Conservation (phyloP, 2,113 vertebrate species). For the Nannobrachium achirus region DNA sequence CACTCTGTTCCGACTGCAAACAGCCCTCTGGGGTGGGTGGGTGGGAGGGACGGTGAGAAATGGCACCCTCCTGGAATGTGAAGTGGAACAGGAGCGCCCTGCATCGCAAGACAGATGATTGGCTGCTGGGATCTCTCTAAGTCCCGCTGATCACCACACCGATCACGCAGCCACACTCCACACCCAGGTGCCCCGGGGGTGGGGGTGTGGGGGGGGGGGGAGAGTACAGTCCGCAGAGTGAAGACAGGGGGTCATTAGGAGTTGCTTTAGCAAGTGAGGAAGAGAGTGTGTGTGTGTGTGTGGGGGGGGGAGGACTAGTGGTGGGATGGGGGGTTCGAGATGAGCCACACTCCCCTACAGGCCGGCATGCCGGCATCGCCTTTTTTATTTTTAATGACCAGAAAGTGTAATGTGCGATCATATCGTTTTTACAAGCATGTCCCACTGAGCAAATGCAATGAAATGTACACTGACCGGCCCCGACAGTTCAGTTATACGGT, state of each 20-base stretch:
- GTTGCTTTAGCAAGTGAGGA: constrained; percentile 18
- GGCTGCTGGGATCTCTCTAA: constrained; percentile 65
- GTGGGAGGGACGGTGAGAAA: constrained; percentile 59
- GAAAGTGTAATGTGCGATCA: too few species aligned
- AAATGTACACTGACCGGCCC: too few species aligned
- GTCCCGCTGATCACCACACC: constrained; percentile 70
- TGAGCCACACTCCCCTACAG: too few species aligned
- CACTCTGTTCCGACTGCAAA: constrained; percentile 61
- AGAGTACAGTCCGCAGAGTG: constrained; percentile 44
- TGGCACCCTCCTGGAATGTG: constrained; percentile 63
- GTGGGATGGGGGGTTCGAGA: too few species aligned
- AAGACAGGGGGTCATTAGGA: constrained; percentile 63
- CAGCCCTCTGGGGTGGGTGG: constrained; percentile 41
- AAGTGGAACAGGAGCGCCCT: constrained; percentile 55
- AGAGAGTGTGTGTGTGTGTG: neutral
- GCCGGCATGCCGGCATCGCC: too few species aligned
- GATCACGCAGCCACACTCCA: constrained; percentile 57
- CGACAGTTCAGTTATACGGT: too few species aligned
- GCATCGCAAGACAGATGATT: constrained; percentile 64
- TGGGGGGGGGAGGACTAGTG: too few species aligned
- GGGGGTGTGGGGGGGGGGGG: constrained; percentile 48
- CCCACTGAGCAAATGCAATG: too few species aligned
- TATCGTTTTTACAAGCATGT: too few species aligned
- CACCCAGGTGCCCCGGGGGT: constrained; percentile 34
- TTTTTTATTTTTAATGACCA: too few species aligned